Evolutionary conservation across 2,888 invertebrate species (phyloP).

Genomic region (Drosophila macrospina): DNA sequence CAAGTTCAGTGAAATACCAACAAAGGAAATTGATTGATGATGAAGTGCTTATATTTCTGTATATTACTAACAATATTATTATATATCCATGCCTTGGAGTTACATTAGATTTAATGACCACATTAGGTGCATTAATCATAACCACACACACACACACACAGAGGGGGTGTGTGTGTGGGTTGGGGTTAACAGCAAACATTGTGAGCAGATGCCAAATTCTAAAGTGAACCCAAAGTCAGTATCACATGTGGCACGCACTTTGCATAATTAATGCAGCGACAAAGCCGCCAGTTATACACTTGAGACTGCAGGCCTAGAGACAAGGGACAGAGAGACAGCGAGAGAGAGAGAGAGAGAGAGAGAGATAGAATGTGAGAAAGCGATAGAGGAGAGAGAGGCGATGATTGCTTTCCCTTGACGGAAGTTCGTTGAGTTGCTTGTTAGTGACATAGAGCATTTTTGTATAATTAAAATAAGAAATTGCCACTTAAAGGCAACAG

Average conservation of each 20-base stretch:
- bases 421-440: slow-evolving; percentile 44
- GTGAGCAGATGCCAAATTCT: slow-evolving; percentile 31
- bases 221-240: slow-evolving; percentile 20
- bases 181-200: background rate
- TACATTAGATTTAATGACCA: slow-evolving; percentile 28
- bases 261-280: slow-evolving; percentile 77
- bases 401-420: slow-evolving; percentile 14
- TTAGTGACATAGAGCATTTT: slow-evolving; percentile 46
- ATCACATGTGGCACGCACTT: slow-evolving; percentile 65
- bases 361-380: background rate
- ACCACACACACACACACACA: too few relatives aligned
- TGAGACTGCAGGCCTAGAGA: slow-evolving; percentile 50
- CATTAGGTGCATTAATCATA: slow-evolving; percentile 59
- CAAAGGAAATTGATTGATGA: too few relatives aligned
- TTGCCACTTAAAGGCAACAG: slow-evolving; percentile 71
- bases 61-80: background rate
- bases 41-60: too few relatives aligned
- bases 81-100: background rate
- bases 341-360: background rate
- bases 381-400: background rate
- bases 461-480: slow-evolving; percentile 77
- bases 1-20: background rate
- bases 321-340: background rate
- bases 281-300: slow-evolving; percentile 74
- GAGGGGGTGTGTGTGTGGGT: too few relatives aligned